Evolutionary conservation across 2,113 vertebrate genomes (phyloP).

Genomic region (Carlito syrichta): DNA sequence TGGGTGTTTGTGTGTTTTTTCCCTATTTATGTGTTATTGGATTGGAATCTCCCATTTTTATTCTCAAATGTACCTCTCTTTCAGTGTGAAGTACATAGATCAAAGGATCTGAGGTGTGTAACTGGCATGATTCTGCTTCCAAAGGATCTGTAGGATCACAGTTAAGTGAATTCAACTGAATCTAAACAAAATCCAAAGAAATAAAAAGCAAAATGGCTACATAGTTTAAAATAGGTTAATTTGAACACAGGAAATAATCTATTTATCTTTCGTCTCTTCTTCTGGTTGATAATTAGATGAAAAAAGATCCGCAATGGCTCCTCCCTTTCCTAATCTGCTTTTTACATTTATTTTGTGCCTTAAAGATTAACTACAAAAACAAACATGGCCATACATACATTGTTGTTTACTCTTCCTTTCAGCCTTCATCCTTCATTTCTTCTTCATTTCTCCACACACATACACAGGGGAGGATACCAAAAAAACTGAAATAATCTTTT

Average conservation of each 20-base stretch:
- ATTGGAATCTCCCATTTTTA: slow-evolving; percentile 51
- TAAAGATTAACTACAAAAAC: slow-evolving; percentile 81
- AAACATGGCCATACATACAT: slow-evolving; percentile 75
- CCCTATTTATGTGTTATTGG: slow-evolving; percentile 55
- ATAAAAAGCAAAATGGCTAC: slow-evolving; percentile 2
- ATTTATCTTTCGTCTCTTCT: slow-evolving; percentile 10
- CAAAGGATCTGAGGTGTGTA: slow-evolving; percentile 42
- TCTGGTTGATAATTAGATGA: neutral
- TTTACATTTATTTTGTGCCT: slow-evolving; percentile 87
- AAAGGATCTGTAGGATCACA: slow-evolving; percentile 56
- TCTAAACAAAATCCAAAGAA: slow-evolving; percentile 60
- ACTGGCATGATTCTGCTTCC: slow-evolving; percentile 70
- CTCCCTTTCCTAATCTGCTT: slow-evolving; percentile 62
- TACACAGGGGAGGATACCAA: too few species aligned
- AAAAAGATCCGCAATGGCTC: neutral
- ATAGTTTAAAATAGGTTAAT: slow-evolving; percentile 35
- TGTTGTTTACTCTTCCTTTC: slow-evolving; percentile 64
- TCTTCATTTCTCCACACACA: slow-evolving; percentile 32
- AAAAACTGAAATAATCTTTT: too few species aligned
- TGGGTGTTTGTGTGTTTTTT: slow-evolving; percentile 36
- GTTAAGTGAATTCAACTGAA: slow-evolving; percentile 59
- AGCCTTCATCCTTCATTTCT: slow-evolving; percentile 25
- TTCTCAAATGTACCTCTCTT: slow-evolving; percentile 57
- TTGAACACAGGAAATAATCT: slow-evolving; percentile 38
- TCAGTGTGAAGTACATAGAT: neutral